phyloP scores from a whole-genome alignment of 2,888 invertebrate genomes.

The Allygus modestus region DNA sequence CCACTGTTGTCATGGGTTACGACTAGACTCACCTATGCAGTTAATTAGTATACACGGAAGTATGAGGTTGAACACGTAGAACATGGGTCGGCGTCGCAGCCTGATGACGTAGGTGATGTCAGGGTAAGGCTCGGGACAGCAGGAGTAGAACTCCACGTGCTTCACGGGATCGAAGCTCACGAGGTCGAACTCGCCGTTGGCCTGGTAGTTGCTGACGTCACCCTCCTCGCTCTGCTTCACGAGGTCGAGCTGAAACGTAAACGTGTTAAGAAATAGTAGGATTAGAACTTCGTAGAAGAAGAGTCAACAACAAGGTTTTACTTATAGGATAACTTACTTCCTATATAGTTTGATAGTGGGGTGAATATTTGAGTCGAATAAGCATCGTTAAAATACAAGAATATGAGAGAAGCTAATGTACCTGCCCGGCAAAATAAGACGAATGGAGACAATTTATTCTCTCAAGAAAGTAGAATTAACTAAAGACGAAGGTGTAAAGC shows the following conservation, averaged over 20 bases:
- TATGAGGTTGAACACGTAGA: slow-evolving; percentile 91
- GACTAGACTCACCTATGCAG: slow-evolving; percentile 88
- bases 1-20: no score
- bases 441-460: no score
- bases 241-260: slow-evolving; percentile 82
- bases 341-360: no score
- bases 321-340: no score
- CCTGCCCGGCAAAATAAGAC: no score
- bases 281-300: no score
- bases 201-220: slow-evolving; percentile 92
- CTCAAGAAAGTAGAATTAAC: no score
- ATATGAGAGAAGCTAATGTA: no score
- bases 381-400: no score
- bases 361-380: no score
- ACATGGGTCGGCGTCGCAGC: slow-evolving; percentile 86
- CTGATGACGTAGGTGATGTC: slow-evolving; percentile 90
- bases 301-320: no score
- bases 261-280: slow-evolving; percentile 20
- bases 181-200: slow-evolving; percentile 94
- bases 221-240: slow-evolving; percentile 88
- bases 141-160: slow-evolving; percentile 86
- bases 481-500: no score
- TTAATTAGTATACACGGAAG: slow-evolving; percentile 91
- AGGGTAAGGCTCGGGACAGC: slow-evolving; percentile 90
- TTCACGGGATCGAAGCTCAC: slow-evolving; percentile 85